Conservation (phyloP, 2,113 vertebrate genomes). For the Tautogolabrus adspersus region DNA sequence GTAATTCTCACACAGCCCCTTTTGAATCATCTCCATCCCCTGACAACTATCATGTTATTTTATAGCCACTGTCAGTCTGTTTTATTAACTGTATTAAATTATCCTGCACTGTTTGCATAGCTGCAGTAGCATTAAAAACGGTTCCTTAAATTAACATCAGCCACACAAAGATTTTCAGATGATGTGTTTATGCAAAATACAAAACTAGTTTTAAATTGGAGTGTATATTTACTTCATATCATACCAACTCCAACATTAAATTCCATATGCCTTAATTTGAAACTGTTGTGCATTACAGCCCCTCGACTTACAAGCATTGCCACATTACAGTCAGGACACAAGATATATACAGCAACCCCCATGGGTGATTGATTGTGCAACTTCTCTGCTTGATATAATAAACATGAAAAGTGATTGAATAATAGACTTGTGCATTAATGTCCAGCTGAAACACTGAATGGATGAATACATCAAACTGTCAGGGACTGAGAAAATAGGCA, state of each 20-base stretch:
- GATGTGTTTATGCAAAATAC: constrained; percentile 18
- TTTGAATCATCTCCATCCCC: constrained; percentile 41
- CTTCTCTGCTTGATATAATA: constrained; percentile 14
- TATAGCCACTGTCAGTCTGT: constrained; percentile 47
- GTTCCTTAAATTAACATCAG: constrained; percentile 35
- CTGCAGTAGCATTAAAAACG: constrained; percentile 26
- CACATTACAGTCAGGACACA: constrained; percentile 4
- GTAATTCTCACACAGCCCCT: constrained; percentile 23
- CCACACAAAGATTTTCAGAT: not conserved
- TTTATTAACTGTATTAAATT: constrained; percentile 64
- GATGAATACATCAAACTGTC: constrained; percentile 2
- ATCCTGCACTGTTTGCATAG: constrained; percentile 39
- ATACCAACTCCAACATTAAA: not conserved
- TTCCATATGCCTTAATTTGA: not conserved
- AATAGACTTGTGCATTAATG: constrained; percentile 18
- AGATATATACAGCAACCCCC: constrained; percentile 22
- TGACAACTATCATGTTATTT: constrained; percentile 58
- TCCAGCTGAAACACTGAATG: constrained; percentile 25
- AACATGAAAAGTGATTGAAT: constrained; percentile 43
- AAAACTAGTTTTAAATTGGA: not conserved
- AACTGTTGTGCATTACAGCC: not conserved
- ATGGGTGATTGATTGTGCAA: constrained; percentile 27
- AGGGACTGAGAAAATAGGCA: not conserved
- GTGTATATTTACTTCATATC: not conserved
- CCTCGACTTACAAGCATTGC: not conserved